phyloP scores from a whole-genome alignment of 2,113 vertebrate species.

The Nothoprocta perdicaria region DNA sequence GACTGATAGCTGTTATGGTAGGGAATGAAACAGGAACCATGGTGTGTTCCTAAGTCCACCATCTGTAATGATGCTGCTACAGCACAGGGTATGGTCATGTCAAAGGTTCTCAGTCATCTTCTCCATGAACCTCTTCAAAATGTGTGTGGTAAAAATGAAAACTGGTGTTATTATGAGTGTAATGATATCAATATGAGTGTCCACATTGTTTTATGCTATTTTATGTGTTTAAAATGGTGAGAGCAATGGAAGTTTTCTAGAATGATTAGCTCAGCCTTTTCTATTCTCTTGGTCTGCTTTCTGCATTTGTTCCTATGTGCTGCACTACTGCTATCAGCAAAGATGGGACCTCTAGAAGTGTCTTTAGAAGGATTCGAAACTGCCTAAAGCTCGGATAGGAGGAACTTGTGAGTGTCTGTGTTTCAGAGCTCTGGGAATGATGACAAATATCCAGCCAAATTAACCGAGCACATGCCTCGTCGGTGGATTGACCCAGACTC shows the following conservation, averaged over 20 bases:
- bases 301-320: neutral
- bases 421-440: neutral
- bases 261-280: neutral
- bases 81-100: neutral
- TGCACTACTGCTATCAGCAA: neutral
- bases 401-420: neutral
- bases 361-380: neutral
- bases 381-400: neutral
- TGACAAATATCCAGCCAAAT: neutral
- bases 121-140: neutral
- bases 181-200: no score
- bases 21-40: no score
- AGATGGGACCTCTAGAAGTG: neutral
- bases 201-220: neutral
- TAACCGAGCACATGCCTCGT: neutral
- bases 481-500: neutral
- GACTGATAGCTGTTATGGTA: no score
- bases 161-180: neutral
- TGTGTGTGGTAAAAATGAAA: neutral
- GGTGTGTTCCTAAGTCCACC: neutral
- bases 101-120: neutral
- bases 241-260: neutral
- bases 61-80: neutral
- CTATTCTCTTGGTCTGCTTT: neutral
- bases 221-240: neutral